Evolutionary conservation across 2,797 vertebrate genomes (phyloP), one percentile per base, ranked within the genome.

Genomic region (Lacerta agilis): DNA sequence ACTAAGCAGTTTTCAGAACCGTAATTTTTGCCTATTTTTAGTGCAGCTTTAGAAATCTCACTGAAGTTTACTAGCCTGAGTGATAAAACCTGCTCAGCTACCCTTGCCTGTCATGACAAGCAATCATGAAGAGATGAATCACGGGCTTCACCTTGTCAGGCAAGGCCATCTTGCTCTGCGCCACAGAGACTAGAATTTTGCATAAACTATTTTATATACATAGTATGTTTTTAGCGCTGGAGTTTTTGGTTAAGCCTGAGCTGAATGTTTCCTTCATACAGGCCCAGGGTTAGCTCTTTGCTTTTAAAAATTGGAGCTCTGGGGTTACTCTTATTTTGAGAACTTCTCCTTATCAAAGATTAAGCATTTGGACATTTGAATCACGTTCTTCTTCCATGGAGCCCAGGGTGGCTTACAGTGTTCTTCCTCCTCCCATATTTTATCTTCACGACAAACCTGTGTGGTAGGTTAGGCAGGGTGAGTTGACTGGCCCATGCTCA

Each of bases 51-150:
- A 18, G 0, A 0, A 79, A 87, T 25, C 20, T 49, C 8, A 4
- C 66, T 27, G 66, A 29, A 43, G 27, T 69, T 69, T n/a, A 18
- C 41, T 41, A 3, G 76, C 45, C 25, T n/a, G 66, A 20, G 79
- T 69, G 1, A 58, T 58, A 0, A 78, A 45, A 1, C 0, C 25
- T 3, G 0, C 33, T 5, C 1, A 29, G 17, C 1, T 84, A 18
- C 2, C 0, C 9, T 6, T 66, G 36, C 49, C 49, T 85, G 15
- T 29, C 38, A 0, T 85, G 43, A 87, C 78, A 64, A 29, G 4
- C 55, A 36, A 3, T 55, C 0, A 0, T 23, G 8, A 82, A 80
- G 88, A 11, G 89, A 45, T 25, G 87, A 76, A 66, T 3, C 36
- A 73, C 25, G 41, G 36, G 9, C 38, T 29, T 88, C 66, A 45